Base-by-base conservation (phyloP, 2,797 vertebrate genomes). In the Pseudotriccus pelzelni region DNA sequence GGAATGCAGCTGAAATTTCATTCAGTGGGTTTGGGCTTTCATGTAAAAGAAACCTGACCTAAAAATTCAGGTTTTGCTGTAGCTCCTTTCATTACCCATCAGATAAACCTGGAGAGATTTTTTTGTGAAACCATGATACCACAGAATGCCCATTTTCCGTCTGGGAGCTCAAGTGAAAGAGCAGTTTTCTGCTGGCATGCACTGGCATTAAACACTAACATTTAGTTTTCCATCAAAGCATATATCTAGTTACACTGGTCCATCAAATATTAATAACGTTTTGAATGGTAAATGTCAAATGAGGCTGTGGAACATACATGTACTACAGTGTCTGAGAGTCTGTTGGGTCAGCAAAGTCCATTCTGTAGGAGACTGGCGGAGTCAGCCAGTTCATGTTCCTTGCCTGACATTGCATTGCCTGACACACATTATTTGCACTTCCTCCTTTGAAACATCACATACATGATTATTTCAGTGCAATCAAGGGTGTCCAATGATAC, bases 1-100 rank as follows among this genome's bases (percentile, higher is more conserved):
- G 90, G 93, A 88, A 94, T 87, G 90, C 72, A 94, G 90, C 82
- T 95, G 89, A 95, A 93, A 95, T 92, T 93, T 94, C 94, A 85
- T 72, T 84, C 78, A 74, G n/a, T 62, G 82, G 9, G 27, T 77
- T 80, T 91, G 79, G 44, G 56, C 58, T 93, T 96, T 89, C 58
- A 73, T 3, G 12, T 86, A 55, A 70, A 90, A 76, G 83, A 85
- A 94, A 91, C 74, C 47, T 93, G 82, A 94, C 67, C 87, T 96
- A 87, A 89, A 96, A 96, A 93, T 84, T 87, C 93, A 86, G 84
- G 74, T 93, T 90, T 86, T 91, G 60, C 55, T 72, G 24, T 75
- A 94, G 87, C 50, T 21, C 18, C 89, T 84, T 94, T 86, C 79
- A 49, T 94, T 79, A 94, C 55, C 68, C 96, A 74, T 84, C 75